Base-by-base conservation (phyloP, 2,113 vertebrate species). In the Oncorhynchus clarkii region DNA sequence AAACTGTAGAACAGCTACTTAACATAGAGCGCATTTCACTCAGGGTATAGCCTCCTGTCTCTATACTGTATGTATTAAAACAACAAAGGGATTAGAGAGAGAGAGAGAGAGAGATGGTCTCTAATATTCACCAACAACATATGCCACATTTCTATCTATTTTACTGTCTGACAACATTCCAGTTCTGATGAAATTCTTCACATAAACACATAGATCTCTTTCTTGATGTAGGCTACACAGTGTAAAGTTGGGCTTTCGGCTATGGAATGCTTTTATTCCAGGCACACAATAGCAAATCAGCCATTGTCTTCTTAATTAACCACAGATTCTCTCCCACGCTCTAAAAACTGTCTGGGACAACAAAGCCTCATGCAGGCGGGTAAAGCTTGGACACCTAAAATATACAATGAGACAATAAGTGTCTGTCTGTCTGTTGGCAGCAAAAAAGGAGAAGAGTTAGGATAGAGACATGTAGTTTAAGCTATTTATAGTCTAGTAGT, bases 1-100 rank as follows among this genome's bases (percentile, higher is more conserved):
- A 83, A 86, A 90, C 91, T 84, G 74, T 83, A 86, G 82, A 72
- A 78, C 81, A 76, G 81, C 85, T 87, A 85, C 87, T 88, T 81
- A 84, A 75, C 9, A 2, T 45, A 11, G 74, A 82, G 65, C 66
- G 20, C 29, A 64, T 82, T 81, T 83, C 71, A 80, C 74, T 82
- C 67, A 59, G 81, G 12, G 16, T 51, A 72, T 75, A 81, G 80
- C 67, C 71, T 89, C 76, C 39, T 82, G 81, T 76, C 70, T 67
- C 14, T 67, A 31, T 29, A 12, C 12, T 31, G 26, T 79, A 72
- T 80, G 82, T 74, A 51, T 80, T 79, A 81, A 71, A 83, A 88
- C 76, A 80, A 86, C 78, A 84, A 34, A 34, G 34, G 27, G 74
- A 77, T 87, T 86, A 89, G 86, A 88, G 79, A 81, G 80, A 81